A percentile compares a stretch with the other conserved stretches of the same genome.
Conservation (phyloP, 1,140 invertebrate genomes). For the Rhizoglyphus robini region DNA sequence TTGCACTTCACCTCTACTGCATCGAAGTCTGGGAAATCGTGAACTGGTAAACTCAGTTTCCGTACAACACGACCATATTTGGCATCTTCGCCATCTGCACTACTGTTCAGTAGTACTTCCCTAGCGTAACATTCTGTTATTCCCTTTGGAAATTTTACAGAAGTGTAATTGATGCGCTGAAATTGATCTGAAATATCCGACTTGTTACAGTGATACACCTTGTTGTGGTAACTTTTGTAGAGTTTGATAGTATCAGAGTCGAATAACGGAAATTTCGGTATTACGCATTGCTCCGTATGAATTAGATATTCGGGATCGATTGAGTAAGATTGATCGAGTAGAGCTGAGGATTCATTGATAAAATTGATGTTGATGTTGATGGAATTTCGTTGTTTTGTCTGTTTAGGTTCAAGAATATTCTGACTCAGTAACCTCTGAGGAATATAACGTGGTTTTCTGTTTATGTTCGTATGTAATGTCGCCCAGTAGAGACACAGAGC, state of each 20-base stretch:
- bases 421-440: no score
- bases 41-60: neutral
- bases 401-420: no score
- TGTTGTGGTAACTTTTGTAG: neutral
- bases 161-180: neutral
- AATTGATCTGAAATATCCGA: neutral
- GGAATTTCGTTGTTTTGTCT: no score
- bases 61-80: neutral
- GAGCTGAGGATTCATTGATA: no score
- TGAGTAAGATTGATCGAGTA: no score
- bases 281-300: neutral
- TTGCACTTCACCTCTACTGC: neutral
- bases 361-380: no score
- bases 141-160: neutral
- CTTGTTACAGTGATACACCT: neutral
- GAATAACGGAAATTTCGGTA: neutral
- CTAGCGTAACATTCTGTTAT: neutral
- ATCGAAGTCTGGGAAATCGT: neutral
- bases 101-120: neutral
- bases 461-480: no score
- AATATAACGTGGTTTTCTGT: no score
- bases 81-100: neutral
- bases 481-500: no score
- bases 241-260: neutral
- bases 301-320: neutral